Base-by-base conservation (phyloP, 1,140 invertebrate genomes). In the Hylaeus volcanicus region DNA sequence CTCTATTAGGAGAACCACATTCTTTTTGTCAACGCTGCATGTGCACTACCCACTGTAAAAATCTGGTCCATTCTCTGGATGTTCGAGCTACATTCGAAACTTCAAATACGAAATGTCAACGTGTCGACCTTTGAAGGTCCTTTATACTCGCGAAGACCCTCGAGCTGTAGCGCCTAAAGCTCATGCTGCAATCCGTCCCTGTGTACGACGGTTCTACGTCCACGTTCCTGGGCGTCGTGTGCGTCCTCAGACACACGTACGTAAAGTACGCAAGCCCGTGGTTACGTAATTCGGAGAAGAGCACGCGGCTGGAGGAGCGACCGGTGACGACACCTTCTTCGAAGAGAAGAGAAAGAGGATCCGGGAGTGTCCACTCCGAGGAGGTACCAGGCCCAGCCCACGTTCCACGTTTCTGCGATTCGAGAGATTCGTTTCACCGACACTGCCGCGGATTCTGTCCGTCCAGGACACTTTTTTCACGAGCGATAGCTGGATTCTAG, bases 231-330 rank as follows among this genome's bases (percentile, higher is more conserved):
- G 12, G 55, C 56, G 37, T 56, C 37, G 70, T 26, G 39, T 61
- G n/a, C 71, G 71, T 73, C 71, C 60, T 9, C 51, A 9, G 51
- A 9, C 51, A 61, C 58, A 73, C 61, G 61, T 55, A 68, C 41
- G 39, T 69, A 5, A 51, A 51, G 51, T 51, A 51, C 51, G 51
- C 51, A 51, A 51, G 51, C 51, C 2, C 51, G 51, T 56, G 72
- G 63, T 88, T 88, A 82, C 87, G 87, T 82, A 88, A 88, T 88
- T 86, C 86, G 86, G 86, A 86, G 87, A 88, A 80, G 87, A 88
- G 84, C 84, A 87, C 81, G 79, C 81, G 77, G 71, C 45, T 64
- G 41, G 56, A 83, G 80, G 85, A 85, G 76, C 81, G 83, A 82
- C 61, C 81, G 82, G 82, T 88, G 86, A 88, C 87, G 84, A 88